A percentile compares a stretch with the other conserved stretches of the same genome.
These are phyloP conservation scores for Dryomyza anilis DNA, from an alignment of 2,888 invertebrate genomes.

Conservation along the genomic window DNA sequence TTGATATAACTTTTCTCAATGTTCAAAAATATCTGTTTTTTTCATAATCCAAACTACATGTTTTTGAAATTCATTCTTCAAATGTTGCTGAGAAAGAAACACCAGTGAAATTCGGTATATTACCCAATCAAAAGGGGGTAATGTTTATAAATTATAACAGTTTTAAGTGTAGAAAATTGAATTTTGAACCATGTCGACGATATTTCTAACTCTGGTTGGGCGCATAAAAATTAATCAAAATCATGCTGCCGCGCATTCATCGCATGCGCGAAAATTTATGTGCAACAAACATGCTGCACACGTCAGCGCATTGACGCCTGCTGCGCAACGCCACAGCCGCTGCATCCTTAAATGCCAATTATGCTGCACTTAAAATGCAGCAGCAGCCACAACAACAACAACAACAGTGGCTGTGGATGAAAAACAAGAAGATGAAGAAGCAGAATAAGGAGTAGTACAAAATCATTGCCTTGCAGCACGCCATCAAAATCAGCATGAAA, in stretches of 20 bases:
- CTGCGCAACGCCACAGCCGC: not conserved
- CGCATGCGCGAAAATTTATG: not conserved
- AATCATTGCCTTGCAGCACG: slow-evolving; percentile 6
- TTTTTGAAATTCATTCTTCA: too few species aligned
- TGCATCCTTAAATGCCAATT: not conserved
- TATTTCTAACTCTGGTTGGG: too few species aligned
- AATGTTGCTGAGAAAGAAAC: too few species aligned
- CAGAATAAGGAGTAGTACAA: too few species aligned
- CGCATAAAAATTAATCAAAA: slow-evolving; percentile 5
- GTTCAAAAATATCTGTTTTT: too few species aligned
- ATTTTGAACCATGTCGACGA: too few species aligned
- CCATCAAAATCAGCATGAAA: slow-evolving; percentile 15
- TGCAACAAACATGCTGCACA: not conserved
- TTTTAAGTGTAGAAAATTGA: too few species aligned
- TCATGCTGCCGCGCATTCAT: not conserved
- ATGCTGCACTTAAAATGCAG: not conserved
- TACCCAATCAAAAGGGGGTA: too few species aligned
- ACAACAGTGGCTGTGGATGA: not conserved
- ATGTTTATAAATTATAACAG: too few species aligned
- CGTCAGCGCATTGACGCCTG: not conserved
- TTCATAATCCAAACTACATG: too few species aligned
- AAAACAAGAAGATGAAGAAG: not conserved
- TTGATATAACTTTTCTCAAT: too few species aligned
- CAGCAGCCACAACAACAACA: slow-evolving; percentile 13
- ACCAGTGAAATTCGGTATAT: too few species aligned